Conservation (phyloP, 2,797 vertebrate genomes). For the Macroramphosus scolopax region DNA sequence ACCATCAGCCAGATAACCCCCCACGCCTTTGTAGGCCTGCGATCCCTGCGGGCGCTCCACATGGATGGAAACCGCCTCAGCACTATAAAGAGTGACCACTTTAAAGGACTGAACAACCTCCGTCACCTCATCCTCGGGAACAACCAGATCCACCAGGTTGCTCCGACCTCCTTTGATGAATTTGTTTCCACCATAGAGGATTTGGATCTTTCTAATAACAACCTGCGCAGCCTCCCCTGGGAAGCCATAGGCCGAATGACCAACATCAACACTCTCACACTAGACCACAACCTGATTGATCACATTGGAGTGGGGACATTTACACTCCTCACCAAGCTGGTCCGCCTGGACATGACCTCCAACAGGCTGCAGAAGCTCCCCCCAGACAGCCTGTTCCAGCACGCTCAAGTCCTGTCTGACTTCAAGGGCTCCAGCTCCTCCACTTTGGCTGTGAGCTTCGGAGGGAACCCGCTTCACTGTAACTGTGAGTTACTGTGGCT, state of each 20-base stretch:
- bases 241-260: slow-evolving; percentile 92
- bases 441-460: slow-evolving; percentile 86
- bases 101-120: slow-evolving; percentile 87
- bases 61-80: slow-evolving; percentile 93
- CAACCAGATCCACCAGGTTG: slow-evolving; percentile 90
- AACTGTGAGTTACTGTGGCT: slow-evolving; percentile 96
- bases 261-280: slow-evolving; percentile 89
- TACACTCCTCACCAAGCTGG: slow-evolving; percentile 88
- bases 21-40: slow-evolving; percentile 86
- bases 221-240: slow-evolving; percentile 89
- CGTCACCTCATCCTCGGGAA: slow-evolving; percentile 93
- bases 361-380: slow-evolving; percentile 92
- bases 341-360: slow-evolving; percentile 92
- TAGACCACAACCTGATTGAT: slow-evolving; percentile 95
- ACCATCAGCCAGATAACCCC: slow-evolving; percentile 91
- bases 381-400: slow-evolving; percentile 87
- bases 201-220: slow-evolving; percentile 94
- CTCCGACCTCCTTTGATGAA: slow-evolving; percentile 84
- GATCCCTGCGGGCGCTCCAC: slow-evolving; percentile 87
- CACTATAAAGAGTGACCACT: slow-evolving; percentile 83
- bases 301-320: slow-evolving; percentile 88
- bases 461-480: slow-evolving; percentile 92
- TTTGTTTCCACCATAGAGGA: slow-evolving; percentile 93
- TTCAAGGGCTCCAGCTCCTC: slow-evolving; percentile 76
- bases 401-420: slow-evolving; percentile 83